Evolutionary conservation across 1,140 invertebrate genomes (phyloP).

Genomic region (Hyles euphorbiae): DNA sequence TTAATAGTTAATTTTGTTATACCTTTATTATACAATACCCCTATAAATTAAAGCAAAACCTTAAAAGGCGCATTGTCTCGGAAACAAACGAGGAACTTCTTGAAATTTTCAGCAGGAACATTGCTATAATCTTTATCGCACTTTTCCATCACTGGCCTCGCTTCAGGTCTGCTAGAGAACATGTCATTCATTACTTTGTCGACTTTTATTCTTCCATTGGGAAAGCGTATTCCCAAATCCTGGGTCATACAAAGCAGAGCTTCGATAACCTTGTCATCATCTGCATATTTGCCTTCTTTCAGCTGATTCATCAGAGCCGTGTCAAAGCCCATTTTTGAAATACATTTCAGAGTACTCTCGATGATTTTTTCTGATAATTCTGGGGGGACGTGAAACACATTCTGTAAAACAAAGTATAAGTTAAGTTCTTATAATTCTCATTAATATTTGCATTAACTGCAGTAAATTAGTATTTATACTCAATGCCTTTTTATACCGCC

Average conservation of each 20-base stretch:
- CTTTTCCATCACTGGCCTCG: conserved; percentile 4
- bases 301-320: neutral
- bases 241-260: neutral
- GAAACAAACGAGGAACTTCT: neutral
- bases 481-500: no score
- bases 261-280: neutral
- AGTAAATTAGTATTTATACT: no score
- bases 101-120: neutral
- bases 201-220: neutral
- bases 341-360: neutral
- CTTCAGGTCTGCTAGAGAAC: neutral
- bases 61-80: neutral
- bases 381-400: neutral
- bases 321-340: neutral
- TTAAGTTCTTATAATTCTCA: neutral
- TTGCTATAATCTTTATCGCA: conserved; percentile 3
- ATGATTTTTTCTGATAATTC: neutral
- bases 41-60: no score
- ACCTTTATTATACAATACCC: no score
- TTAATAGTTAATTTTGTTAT: no score
- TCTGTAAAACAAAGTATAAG: conserved; percentile 5
- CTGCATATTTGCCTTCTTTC: neutral
- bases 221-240: neutral
- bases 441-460: no score
- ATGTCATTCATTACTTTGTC: neutral